Base-by-base conservation (phyloP, 1,140 invertebrate species). In the Papilio helenus region DNA sequence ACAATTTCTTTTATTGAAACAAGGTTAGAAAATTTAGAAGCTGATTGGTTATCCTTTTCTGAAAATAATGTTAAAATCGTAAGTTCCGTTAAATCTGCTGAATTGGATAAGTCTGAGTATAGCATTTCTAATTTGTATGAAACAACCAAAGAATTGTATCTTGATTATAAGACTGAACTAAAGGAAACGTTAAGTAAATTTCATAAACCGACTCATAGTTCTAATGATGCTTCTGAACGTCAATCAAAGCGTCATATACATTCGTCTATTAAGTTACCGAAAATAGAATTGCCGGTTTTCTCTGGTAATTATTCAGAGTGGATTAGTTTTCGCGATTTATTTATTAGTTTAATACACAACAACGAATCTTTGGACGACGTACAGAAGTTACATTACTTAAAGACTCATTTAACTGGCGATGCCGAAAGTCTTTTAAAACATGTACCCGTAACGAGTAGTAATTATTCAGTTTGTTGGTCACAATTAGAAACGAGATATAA, bases 401-500 rank as follows among this genome's bases (percentile, higher is more conserved):
- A 55, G 14, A 55, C 49, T 18, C 49, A 55, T 5, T 55, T 55
- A 55, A 55, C 1, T n/a, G 49, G 49, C 49, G 49, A 55, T 16
- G 49, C 49, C 18, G 49, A 55, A 55, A n/a, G 49, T 55, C 49
- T 55, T 55, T 55, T 55, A 55, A 55, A 7, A 55, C 49, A 55
- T 55, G 49, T 55, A 14, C 49, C 49, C 4, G 49, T 55, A 55
- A 55, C 49, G 7, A 55, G 49, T 55, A 5, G 49, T n/a, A 55
- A 55, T 55, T 55, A 55, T 55, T 55, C 14, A 18, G 18, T 18
- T 18, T 55, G 16, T 55, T 55, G 65, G 51, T 58, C 55, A 68
- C 29, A 26, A 78, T 44, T 44, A 34, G 73, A 79, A 39, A 34
- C 73, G 8, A 46, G 83, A 16, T 84, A 82, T 14, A 83, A 80